Base-by-base conservation (phyloP, 2,888 invertebrate species). In the Psylliodes chrysocephalus region DNA sequence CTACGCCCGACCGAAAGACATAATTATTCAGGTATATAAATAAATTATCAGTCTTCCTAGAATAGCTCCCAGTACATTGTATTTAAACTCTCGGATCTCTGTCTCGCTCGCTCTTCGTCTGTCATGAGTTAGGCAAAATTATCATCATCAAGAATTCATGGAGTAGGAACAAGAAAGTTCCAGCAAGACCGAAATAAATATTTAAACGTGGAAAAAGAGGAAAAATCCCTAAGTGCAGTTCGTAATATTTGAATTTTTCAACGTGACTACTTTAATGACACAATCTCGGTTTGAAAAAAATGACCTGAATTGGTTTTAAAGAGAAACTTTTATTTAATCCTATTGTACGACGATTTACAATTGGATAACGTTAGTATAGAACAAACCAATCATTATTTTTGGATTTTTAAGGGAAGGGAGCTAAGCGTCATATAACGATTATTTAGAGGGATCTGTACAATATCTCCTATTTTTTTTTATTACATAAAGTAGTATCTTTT, bases 161-260 rank as follows among this genome's bases (percentile, higher is more conserved):
- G 38, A 14, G 14, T 5, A 12, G 38, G 38, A 38, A 38, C 38
- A 38, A 14, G 38, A n/a, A 38, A 14, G 4, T 33, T 33, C 8
- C 33, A 33, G 33, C 14, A 14, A 38, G 38, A 38, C 38, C 38
- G 38, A 38, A 14, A 38, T 38, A 38, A 38, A 38, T 38, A 38
- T 38, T 38, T 38, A 38, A 38, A 38, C 15, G 14, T n/a, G 2
- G 15, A 38, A 38, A 38, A 38, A 38, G 38, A 2, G 38, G 12
- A 15, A 38, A 38, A 38, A 38, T 38, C 38, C 14, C 15, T 38
- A 14, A 38, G 38, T 38, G 38, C 38, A 38, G 12, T 38, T 38
- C 14, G 38, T 14, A 38, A 14, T 38, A 38, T 14, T 38, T 38
- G 2, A 38, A 38, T 38, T 38, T 38, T 38, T 38, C 14, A 8